Conservation (phyloP, 2,113 vertebrate species). For the Macquaria ambigua region DNA sequence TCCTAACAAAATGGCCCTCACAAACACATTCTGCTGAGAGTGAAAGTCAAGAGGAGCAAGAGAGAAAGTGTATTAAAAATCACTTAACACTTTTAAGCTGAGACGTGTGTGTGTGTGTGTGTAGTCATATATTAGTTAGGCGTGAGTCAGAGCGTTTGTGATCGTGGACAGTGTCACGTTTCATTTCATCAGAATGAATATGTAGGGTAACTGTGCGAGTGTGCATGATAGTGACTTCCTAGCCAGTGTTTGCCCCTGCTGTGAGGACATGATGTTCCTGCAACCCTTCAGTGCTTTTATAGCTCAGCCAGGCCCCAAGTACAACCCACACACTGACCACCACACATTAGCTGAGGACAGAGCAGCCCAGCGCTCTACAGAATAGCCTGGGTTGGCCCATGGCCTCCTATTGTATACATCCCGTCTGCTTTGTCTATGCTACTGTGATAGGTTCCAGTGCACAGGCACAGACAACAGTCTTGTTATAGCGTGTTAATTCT, state of each 20-base stretch:
- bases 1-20: not conserved
- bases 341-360: conserved; percentile 57
- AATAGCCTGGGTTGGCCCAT: conserved; percentile 61
- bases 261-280: conserved; percentile 72
- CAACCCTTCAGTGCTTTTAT: conserved; percentile 60
- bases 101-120: not conserved
- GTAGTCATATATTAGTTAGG: not conserved
- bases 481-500: conserved; percentile 76
- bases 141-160: not conserved
- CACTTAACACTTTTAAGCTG: not conserved
- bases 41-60: conserved; percentile 10
- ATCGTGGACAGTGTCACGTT: conserved; percentile 26
- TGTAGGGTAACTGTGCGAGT: conserved; percentile 51
- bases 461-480: conserved; percentile 76
- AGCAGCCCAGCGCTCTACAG: conserved; percentile 52
- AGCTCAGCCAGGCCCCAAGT: conserved; percentile 59
- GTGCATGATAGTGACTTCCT: conserved; percentile 55
- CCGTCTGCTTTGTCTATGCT: conserved; percentile 80
- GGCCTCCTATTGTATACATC: conserved; percentile 82
- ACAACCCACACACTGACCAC: conserved; percentile 66
- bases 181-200: conserved; percentile 47
- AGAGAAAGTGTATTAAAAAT: not conserved
- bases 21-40: not conserved
- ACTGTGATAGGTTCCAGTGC: conserved; percentile 79
- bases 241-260: conserved; percentile 49